Evolutionary conservation across 2,113 vertebrate genomes (phyloP), one percentile per base, ranked within the genome.

Genomic region (Donacobius atricapilla): DNA sequence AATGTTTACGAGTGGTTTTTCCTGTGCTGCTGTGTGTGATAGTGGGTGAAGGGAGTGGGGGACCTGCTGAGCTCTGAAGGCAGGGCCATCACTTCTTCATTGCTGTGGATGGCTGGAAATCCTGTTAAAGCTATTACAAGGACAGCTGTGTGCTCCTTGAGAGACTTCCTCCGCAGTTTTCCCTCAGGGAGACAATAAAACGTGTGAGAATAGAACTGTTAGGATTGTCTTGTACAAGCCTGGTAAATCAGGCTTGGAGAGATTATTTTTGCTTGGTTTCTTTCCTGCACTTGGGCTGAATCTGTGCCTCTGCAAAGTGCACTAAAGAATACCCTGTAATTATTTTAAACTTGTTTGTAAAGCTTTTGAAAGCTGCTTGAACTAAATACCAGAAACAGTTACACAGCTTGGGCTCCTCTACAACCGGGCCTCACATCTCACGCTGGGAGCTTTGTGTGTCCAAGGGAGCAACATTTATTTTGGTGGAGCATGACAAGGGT

Each of bases 291-390:
- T 89, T 78, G 60, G 30, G 64, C 53, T 90, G 47, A 71, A 75
- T 75, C 56, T 71, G 20, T 68, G 48, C 65, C 18, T 81, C 37
- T 91, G 30, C n/a, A 42, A 53, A 83, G 23, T 39, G 40, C 51
- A 22, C 44, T 83, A 75, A 78, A 83, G 56, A 80, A 84, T 71
- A 69, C 37, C 28, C 31, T 78, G 56, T 66, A 22, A 68, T 89
- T 87, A 80, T 63, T 83, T 83, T 80, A 54, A 83, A 66, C 35
- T 83, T 68, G 13, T 8, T 70, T 60, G 31, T 91, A 37, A 82
- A 60, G 54, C 54, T 92, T 83, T 88, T 70, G 11, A 83, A 92
- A 96, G 86, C 72, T 94, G 54, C 63, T 94, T 96, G 83, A 78
- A 78, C 72, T 88, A 47, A 94, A 81, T 70, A 54, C 45, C 24